These are phyloP conservation scores for Crotalus viridis DNA, from an alignment of 2,113 vertebrate species.

Conservation along the genomic window DNA sequence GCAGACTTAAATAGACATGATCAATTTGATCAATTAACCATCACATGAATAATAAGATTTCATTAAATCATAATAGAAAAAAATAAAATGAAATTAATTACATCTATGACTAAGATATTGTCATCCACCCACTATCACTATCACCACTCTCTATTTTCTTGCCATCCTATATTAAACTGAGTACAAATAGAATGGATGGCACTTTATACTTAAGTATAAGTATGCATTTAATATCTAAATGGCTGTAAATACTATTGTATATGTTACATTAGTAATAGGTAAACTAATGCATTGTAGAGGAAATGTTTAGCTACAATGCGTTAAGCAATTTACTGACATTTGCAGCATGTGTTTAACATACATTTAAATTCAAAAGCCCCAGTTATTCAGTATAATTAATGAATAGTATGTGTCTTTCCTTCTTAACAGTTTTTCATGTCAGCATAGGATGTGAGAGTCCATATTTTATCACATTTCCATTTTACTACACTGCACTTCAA, in stretches of 20 bases:
- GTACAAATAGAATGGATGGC: not conserved
- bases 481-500: fast-evolving
- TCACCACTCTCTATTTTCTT: not conserved
- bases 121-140: not conserved
- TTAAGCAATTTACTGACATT: not conserved
- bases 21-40: not conserved
- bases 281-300: not conserved
- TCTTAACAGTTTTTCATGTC: not conserved
- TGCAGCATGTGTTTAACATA: not conserved
- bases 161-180: no score
- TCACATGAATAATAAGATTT: not conserved
- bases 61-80: not conserved
- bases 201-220: not conserved
- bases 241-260: not conserved
- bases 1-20: not conserved
- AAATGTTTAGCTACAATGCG: fast-evolving
- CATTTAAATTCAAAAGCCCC: not conserved
- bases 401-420: not conserved
- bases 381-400: constrained; percentile 19
- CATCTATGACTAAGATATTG: not conserved
- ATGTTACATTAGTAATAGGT: not conserved
- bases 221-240: not conserved
- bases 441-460: not conserved
- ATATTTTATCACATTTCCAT: not conserved
- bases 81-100: not conserved